Percentiles rank a stretch among this genome's conserved stretches.
phyloP scores from a whole-genome alignment of 2,113 vertebrate species.

The Rostratula benghalensis region DNA sequence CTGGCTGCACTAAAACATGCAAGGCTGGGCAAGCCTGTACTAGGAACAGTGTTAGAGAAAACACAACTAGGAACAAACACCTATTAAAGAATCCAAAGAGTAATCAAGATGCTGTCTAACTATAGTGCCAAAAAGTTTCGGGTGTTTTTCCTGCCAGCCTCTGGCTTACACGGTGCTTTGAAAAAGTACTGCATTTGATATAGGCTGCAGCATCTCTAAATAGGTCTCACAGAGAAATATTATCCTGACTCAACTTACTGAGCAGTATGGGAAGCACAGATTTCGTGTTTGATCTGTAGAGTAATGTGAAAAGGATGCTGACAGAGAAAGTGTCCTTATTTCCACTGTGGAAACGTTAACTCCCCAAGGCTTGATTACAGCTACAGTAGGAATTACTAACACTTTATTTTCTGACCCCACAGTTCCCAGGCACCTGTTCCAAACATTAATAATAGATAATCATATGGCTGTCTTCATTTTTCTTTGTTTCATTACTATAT shows the following conservation, averaged over 20 bases:
- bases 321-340: background rate
- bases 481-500: background rate
- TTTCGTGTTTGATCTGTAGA: background rate
- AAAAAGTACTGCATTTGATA: background rate
- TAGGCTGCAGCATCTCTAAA: background rate
- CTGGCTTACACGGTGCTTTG: background rate
- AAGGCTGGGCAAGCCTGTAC: accelerated
- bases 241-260: background rate
- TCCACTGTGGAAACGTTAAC: background rate
- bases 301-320: background rate
- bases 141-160: background rate
- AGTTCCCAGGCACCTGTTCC: background rate
- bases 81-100: background rate
- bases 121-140: background rate
- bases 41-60: background rate
- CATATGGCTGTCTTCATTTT: background rate
- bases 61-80: background rate
- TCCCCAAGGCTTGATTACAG: background rate
- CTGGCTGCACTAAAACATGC: background rate
- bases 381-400: background rate
- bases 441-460: background rate
- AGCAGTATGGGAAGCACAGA: background rate
- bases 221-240: background rate
- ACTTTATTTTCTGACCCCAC: background rate
- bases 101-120: background rate